A percentile compares a stretch with the other conserved stretches of the same genome.
phyloP scores from a whole-genome alignment of 2,888 invertebrate genomes.

The Melieria omissa region DNA sequence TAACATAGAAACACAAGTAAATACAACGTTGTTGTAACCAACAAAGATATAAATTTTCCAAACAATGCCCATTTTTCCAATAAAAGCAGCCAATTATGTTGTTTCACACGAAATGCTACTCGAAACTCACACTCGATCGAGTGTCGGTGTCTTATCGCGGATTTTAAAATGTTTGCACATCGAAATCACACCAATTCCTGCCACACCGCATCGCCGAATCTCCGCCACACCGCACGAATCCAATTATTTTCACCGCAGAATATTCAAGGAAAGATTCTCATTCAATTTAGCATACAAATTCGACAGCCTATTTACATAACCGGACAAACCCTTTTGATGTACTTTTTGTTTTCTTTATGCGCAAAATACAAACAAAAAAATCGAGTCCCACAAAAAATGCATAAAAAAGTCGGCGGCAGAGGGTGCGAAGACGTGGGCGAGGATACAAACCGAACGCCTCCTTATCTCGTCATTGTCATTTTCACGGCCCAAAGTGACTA shows the following conservation, averaged over 20 bases:
- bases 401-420: neutral
- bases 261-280: conserved; percentile 11
- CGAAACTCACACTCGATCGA: too few relatives aligned
- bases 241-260: conserved; percentile 31
- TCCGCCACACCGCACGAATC: conserved; percentile 6
- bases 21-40: too few relatives aligned
- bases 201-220: too few relatives aligned
- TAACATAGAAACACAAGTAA: too few relatives aligned
- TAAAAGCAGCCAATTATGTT: too few relatives aligned
- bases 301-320: conserved; percentile 39
- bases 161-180: too few relatives aligned
- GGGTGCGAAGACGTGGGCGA: conserved; percentile 8
- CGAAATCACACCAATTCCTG: too few relatives aligned
- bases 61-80: too few relatives aligned
- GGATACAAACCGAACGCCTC: conserved; percentile 36
- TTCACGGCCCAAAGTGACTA: conserved; percentile 53
- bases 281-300: conserved; percentile 32
- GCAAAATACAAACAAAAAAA: conserved; percentile 7
- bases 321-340: conserved; percentile 40
- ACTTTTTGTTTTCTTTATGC: conserved; percentile 29
- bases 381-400: conserved; percentile 1
- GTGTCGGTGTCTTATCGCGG: too few relatives aligned
- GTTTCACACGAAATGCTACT: too few relatives aligned
- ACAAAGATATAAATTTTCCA: too few relatives aligned
- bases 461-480: conserved; percentile 59